A percentile compares a stretch with the other conserved stretches of the same genome.
Evolutionary conservation across 1,140 invertebrate species (phyloP).

Genomic region (Hydropsyche tenuis): DNA sequence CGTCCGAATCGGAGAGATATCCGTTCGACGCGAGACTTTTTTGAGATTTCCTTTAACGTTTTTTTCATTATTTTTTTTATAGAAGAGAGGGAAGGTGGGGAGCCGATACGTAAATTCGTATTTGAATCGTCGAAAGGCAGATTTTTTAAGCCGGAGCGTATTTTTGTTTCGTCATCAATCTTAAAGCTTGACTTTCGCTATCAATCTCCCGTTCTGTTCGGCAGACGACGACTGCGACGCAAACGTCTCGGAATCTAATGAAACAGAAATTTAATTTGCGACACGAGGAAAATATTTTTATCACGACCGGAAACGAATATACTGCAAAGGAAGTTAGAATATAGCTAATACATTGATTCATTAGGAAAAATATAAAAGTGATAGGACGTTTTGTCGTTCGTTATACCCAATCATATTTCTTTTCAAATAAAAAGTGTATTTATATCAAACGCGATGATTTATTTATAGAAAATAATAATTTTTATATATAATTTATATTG

Average conservation of each 20-base stretch:
- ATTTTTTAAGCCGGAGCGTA: slow-evolving; percentile 16
- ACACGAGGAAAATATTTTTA: slow-evolving; percentile 43
- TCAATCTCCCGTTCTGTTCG: slow-evolving; percentile 23
- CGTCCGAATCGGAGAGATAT: too few relatives aligned
- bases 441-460: too few relatives aligned
- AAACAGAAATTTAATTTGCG: slow-evolving; percentile 47
- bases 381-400: too few relatives aligned
- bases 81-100: too few relatives aligned
- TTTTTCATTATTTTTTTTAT: neutral
- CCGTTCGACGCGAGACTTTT: neutral
- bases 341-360: too few relatives aligned
- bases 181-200: slow-evolving; percentile 26
- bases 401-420: too few relatives aligned
- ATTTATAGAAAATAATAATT: too few relatives aligned
- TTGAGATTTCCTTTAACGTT: neutral
- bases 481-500: too few relatives aligned
- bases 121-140: slow-evolving; percentile 13
- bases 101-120: slow-evolving; percentile 27
- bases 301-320: slow-evolving; percentile 24
- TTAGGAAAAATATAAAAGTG: too few relatives aligned
- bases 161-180: slow-evolving; percentile 38
- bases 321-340: neutral
- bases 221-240: slow-evolving; percentile 19
- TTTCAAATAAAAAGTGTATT: too few relatives aligned
- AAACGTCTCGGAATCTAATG: slow-evolving; percentile 34